These are phyloP conservation scores for Lonchura striata DNA, from an alignment of 2,113 vertebrate species.

Conservation along the genomic window DNA sequence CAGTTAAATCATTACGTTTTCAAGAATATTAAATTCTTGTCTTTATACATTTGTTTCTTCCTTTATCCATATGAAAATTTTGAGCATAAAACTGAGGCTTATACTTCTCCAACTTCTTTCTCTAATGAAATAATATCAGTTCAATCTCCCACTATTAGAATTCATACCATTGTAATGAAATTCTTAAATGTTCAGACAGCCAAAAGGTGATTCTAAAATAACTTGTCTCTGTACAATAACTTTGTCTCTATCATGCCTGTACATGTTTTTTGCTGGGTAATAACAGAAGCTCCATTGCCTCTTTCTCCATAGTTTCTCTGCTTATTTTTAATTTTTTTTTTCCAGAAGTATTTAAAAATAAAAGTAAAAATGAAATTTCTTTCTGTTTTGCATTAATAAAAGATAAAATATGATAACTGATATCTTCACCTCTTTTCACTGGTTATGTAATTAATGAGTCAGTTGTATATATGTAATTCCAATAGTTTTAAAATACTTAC, in stretches of 20 bases:
- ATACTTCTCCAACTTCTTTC: background rate
- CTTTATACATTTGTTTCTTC: background rate
- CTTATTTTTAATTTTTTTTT: fast-evolving
- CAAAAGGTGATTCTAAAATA: background rate
- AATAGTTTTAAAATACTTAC: background rate
- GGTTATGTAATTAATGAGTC: background rate
- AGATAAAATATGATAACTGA: background rate
- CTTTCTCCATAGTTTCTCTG: background rate
- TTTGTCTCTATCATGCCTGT: background rate
- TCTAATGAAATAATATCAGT: background rate
- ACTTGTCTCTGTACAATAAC: background rate
- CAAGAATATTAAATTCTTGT: background rate
- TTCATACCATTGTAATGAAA: background rate
- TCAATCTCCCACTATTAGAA: background rate
- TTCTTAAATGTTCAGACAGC: background rate
- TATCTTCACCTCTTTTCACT: background rate
- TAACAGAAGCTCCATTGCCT: background rate
- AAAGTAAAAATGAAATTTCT: background rate
- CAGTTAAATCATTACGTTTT: background rate
- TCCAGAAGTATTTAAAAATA: background rate
- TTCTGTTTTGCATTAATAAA: background rate
- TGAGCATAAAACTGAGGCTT: background rate
- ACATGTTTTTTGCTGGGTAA: background rate
- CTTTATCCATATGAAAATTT: background rate
- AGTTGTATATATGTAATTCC: background rate